A percentile compares a stretch with the other conserved stretches of the same genome.
phyloP scores from a whole-genome alignment of 2,888 invertebrate genomes.

The Leptodirus hochenwartii region DNA sequence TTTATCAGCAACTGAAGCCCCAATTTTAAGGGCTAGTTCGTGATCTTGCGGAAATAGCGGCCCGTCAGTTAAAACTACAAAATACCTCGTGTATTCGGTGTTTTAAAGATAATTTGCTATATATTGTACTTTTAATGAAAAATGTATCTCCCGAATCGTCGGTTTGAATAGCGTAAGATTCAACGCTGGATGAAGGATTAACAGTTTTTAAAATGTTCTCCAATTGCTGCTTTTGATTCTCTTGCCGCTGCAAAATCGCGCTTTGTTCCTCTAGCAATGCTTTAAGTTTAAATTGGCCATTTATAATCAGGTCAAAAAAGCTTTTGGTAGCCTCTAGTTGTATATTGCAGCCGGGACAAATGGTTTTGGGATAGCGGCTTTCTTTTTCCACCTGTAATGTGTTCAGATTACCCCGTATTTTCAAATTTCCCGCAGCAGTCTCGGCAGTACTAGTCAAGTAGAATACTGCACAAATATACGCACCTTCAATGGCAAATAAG shows the following conservation, averaged over 20 bases:
- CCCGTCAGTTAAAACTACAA: conserved; percentile 39
- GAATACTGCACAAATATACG: conserved; percentile 17
- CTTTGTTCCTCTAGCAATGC: conserved; percentile 30
- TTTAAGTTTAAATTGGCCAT: conserved; percentile 44
- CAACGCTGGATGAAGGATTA: conserved; percentile 24
- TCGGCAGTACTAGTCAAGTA: conserved; percentile 16
- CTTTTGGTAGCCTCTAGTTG: conserved; percentile 56
- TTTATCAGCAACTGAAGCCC: conserved; percentile 43
- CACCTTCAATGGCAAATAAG: conserved; percentile 59
- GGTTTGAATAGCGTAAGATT: conserved; percentile 21
- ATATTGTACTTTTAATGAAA: conserved; percentile 33
- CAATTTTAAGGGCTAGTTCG: conserved; percentile 40
- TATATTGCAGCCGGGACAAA: conserved; percentile 61
- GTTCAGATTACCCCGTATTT: not conserved
- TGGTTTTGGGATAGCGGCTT: conserved; percentile 47
- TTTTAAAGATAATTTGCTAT: conserved; percentile 4
- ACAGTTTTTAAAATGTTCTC: conserved; percentile 22
- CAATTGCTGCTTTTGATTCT: conserved; percentile 22
- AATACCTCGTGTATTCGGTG: conserved; percentile 6
- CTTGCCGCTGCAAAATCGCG: conserved; percentile 24
- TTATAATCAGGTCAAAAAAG: conserved; percentile 51
- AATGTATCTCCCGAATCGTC: conserved; percentile 28
- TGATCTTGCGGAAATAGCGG: conserved; percentile 46
- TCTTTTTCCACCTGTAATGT: conserved; percentile 44
- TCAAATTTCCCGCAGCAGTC: not conserved